Evolutionary conservation across 2,113 vertebrate species (phyloP).

Genomic region (Pelecanus crispus): DNA sequence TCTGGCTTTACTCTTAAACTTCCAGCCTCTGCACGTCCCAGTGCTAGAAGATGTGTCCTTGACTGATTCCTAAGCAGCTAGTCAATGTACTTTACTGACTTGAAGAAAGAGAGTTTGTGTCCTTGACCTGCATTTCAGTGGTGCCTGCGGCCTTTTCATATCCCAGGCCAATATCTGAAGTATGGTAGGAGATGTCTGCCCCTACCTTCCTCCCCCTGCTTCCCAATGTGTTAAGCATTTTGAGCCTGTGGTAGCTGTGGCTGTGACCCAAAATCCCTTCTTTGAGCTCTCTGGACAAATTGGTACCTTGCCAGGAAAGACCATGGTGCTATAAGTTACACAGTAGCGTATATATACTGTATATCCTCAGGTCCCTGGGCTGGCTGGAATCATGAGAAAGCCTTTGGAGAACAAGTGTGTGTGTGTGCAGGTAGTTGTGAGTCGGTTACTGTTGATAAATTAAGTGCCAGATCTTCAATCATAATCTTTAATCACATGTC

Average conservation of each 20-base stretch:
- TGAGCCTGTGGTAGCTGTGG: no score
- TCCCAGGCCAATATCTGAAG: neutral
- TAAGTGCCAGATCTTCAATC: neutral
- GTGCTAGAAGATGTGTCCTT: neutral
- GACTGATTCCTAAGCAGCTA: neutral
- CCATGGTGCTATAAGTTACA: neutral
- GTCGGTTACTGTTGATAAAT: neutral
- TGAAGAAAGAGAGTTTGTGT: neutral
- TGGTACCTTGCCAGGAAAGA: fast-evolving
- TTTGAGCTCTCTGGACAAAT: neutral
- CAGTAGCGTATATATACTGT: fast-evolving
- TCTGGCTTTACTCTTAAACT: neutral
- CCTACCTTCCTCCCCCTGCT: neutral
- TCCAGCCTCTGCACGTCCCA: neutral
- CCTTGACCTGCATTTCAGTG: neutral
- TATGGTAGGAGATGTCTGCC: fast-evolving
- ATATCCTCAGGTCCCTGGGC: neutral
- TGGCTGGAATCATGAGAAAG: neutral
- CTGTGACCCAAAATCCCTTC: neutral
- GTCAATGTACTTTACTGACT: neutral
- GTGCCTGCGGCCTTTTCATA: neutral
- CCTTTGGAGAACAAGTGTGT: neutral
- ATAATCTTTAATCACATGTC: neutral
- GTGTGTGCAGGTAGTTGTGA: neutral
- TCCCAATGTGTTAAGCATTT: neutral